phyloP scores from a whole-genome alignment of 2,797 vertebrate species.

The Acanthis flammea region DNA sequence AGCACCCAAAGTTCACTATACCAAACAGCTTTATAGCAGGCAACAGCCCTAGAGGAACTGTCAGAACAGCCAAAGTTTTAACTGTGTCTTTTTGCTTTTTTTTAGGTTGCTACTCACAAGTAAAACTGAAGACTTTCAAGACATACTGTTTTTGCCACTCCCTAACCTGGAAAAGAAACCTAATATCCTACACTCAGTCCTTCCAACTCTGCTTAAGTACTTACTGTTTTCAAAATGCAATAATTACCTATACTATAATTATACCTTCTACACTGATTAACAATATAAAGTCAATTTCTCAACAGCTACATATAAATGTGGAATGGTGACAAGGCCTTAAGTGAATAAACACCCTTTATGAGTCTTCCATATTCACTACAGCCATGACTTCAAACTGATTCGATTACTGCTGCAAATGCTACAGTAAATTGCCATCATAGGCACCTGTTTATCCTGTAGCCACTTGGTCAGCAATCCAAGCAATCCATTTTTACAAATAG shows the following conservation, averaged over 20 bases:
- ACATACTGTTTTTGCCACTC: not conserved
- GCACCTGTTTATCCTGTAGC: not conserved
- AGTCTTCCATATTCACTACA: not conserved
- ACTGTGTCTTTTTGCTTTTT: not conserved
- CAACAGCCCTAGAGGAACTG: not conserved
- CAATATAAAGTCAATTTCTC: not conserved
- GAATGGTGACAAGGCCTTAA: not conserved
- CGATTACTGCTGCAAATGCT: not conserved
- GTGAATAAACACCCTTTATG: not conserved
- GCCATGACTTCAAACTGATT: not conserved
- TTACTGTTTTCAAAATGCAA: not conserved
- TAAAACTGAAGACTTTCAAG: not conserved
- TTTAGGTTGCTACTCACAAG: not conserved
- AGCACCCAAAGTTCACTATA: not conserved
- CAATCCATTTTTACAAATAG: not conserved
- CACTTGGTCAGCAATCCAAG: not conserved
- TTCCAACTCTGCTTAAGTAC: not conserved
- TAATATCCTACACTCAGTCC: not conserved
- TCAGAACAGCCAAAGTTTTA: not conserved
- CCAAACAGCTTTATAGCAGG: not conserved
- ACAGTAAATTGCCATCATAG: not conserved
- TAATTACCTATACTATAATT: not conserved
- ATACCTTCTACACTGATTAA: not conserved
- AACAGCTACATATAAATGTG: not conserved
- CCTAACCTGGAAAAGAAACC: not conserved